These are phyloP conservation scores for Tipula helvola DNA, from an alignment of 2,888 invertebrate species.

Conservation along the genomic window DNA sequence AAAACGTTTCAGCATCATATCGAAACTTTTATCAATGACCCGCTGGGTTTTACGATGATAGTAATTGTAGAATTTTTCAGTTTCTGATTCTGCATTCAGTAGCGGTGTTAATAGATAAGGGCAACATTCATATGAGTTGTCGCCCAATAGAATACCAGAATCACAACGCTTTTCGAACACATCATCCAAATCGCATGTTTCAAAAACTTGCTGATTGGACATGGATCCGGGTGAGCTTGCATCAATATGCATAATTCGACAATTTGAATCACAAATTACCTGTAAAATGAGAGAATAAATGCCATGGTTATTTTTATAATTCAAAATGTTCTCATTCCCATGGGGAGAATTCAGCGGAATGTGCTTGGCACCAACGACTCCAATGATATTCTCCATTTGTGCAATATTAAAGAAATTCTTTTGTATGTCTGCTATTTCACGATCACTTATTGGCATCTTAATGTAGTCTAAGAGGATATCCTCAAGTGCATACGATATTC, in stretches of 20 bases:
- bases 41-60: background rate
- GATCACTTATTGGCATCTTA: background rate
- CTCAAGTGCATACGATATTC: background rate
- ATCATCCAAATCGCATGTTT: conserved; percentile 5
- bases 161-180: conserved; percentile 4
- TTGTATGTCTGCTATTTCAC: background rate
- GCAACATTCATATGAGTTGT: background rate
- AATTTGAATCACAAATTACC: background rate
- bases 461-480: background rate
- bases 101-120: background rate
- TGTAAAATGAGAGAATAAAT: background rate
- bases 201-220: background rate
- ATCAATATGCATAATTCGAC: background rate
- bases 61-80: background rate
- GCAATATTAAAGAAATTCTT: conserved; percentile 7
- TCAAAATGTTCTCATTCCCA: background rate
- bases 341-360: background rate
- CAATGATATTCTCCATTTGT: background rate
- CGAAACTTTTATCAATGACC: background rate
- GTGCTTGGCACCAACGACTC: background rate
- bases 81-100: background rate
- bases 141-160: background rate
- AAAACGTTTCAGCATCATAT: background rate
- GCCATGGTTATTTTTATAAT: background rate
- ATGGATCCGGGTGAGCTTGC: background rate